phyloP scores from a whole-genome alignment of 2,888 invertebrate genomes.

The Oscheius sp. region DNA sequence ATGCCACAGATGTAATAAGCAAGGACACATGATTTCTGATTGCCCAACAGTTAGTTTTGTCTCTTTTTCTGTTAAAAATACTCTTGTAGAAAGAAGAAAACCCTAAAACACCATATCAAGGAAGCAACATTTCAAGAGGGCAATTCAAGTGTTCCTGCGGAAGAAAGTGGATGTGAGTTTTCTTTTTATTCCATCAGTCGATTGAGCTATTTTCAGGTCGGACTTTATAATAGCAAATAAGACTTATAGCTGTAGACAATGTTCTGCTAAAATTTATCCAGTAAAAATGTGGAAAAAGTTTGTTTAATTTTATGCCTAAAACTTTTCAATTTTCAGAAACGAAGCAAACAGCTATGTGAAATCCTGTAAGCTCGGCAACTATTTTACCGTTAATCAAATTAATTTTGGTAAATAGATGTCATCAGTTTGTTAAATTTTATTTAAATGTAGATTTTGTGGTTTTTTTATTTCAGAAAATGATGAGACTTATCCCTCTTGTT shows the following conservation, averaged over 20 bases:
- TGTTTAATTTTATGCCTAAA: not conserved
- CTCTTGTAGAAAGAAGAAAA: not conserved
- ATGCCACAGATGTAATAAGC: constrained; percentile 21
- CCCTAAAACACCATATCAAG: constrained; percentile 26
- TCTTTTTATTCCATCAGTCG: not conserved
- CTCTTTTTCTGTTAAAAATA: not conserved
- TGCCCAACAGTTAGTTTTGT: constrained; percentile 23
- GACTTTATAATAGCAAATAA: not conserved
- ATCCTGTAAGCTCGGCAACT: too few species aligned
- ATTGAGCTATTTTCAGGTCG: not conserved
- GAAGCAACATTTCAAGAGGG: constrained; percentile 15
- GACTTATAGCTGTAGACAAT: not conserved
- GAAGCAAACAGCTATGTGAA: too few species aligned
- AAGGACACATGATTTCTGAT: constrained; percentile 25
- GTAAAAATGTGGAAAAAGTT: constrained; percentile 12
- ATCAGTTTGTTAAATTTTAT: too few species aligned
- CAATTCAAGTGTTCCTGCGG: constrained; percentile 12
- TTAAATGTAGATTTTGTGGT: too few species aligned
- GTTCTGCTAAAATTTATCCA: not conserved
- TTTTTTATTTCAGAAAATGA: too few species aligned
- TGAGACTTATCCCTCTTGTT: too few species aligned
- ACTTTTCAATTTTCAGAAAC: not conserved
- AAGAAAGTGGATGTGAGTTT: constrained; percentile 16
- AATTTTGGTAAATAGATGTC: too few species aligned
- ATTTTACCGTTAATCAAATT: too few species aligned